Percentiles rank a stretch among this genome's conserved stretches.
Conservation (phyloP, 2,888 invertebrate species). For the Julus scanicus region DNA sequence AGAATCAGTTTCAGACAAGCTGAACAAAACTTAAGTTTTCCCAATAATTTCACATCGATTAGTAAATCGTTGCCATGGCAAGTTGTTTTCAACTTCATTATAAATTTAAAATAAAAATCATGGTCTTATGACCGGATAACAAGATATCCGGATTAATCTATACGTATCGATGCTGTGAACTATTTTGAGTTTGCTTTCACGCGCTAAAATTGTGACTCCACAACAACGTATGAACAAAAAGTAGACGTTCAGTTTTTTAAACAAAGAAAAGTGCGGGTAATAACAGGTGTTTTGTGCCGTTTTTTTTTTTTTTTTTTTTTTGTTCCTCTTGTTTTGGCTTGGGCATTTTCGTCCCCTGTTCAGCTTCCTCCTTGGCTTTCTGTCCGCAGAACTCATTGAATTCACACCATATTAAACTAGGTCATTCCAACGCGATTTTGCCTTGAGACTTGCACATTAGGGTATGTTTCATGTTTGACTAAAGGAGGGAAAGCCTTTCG, state of each 20-base stretch:
- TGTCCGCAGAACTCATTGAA: neutral
- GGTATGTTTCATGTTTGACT: constrained; percentile 1
- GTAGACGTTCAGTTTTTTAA: neutral
- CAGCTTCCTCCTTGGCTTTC: neutral
- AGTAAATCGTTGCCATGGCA: too few relatives aligned
- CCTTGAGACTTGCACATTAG: constrained; percentile 42
- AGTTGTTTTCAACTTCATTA: too few relatives aligned
- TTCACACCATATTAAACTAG: neutral
- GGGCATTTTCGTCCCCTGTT: neutral
- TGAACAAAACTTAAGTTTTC: too few relatives aligned
- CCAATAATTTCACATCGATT: too few relatives aligned
- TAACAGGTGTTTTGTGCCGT: neutral
- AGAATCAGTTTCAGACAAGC: too few relatives aligned
- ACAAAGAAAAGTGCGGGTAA: constrained; percentile 31
- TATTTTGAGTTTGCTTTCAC: too few relatives aligned
- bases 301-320: too few relatives aligned
- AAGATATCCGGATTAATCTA: neutral
- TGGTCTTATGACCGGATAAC: neutral
- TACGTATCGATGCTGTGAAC: too few relatives aligned
- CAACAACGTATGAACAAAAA: neutral
- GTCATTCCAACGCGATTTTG: neutral
- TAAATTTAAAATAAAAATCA: too few relatives aligned
- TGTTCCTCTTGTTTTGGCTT: neutral
- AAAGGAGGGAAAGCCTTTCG: neutral
- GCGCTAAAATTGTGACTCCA: neutral